Conservation (phyloP, 2,888 invertebrate genomes). For the Synanthedon andrenaeformis region DNA sequence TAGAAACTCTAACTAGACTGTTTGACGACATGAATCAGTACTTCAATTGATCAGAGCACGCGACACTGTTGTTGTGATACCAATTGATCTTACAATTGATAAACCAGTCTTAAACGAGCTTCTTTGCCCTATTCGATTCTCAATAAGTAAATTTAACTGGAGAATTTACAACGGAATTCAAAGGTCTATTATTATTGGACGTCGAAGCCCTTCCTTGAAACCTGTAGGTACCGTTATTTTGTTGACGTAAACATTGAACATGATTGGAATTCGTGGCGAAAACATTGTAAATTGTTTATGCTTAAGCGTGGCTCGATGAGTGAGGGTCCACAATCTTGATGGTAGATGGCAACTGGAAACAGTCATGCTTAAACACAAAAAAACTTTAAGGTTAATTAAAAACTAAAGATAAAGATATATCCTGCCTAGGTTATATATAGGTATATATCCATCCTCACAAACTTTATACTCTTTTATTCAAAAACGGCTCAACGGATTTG, state of each 20-base stretch:
- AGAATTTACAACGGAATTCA: neutral
- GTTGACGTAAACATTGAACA: neutral
- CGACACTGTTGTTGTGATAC: conserved; percentile 3
- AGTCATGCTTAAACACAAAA: too few relatives aligned
- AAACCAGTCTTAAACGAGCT: conserved; percentile 1
- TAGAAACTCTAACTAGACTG: conserved; percentile 10
- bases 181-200: neutral
- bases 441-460: too few relatives aligned
- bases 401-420: too few relatives aligned
- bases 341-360: too few relatives aligned
- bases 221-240: neutral
- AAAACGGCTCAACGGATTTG: too few relatives aligned
- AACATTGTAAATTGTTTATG: too few relatives aligned
- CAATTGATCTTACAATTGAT: conserved; percentile 14
- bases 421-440: too few relatives aligned
- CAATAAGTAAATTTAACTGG: neutral
- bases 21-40: conserved; percentile 4
- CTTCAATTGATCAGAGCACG: conserved; percentile 6
- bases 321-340: too few relatives aligned
- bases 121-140: neutral
- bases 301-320: too few relatives aligned
- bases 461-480: too few relatives aligned
- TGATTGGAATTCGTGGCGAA: neutral
- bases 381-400: too few relatives aligned
- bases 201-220: neutral